A percentile compares a stretch with the other conserved stretches of the same genome.
Evolutionary conservation across 2,888 invertebrate genomes (phyloP).

Genomic region (Schizotus pectinicornis): DNA sequence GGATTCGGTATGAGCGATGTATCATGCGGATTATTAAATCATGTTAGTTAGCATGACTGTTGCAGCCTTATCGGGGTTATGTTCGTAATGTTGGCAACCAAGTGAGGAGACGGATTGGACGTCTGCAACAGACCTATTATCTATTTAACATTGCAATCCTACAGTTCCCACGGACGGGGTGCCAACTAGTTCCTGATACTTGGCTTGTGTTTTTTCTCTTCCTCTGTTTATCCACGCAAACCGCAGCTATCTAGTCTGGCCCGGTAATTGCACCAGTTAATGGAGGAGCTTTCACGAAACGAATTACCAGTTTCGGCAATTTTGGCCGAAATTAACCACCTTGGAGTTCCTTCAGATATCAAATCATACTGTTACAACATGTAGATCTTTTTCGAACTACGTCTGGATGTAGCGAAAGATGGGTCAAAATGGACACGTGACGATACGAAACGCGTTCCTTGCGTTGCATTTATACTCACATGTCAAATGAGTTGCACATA

Average conservation of each 20-base stretch:
- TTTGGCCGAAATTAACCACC: too few relatives aligned
- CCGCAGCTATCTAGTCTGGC: constrained; percentile 20
- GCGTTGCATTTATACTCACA: too few relatives aligned
- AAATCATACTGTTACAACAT: too few relatives aligned
- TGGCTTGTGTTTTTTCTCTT: constrained; percentile 36
- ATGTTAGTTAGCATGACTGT: constrained; percentile 41
- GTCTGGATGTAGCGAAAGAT: too few relatives aligned
- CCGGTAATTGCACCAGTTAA: constrained; percentile 20
- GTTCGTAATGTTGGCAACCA: too few relatives aligned
- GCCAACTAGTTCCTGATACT: constrained; percentile 51
- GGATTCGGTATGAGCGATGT: constrained; percentile 32
- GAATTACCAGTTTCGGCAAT: too few relatives aligned
- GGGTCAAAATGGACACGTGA: too few relatives aligned
- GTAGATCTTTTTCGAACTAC: too few relatives aligned
- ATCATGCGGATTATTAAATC: constrained; percentile 44
- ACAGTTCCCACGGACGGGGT: constrained; percentile 46
- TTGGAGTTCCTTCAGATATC: too few relatives aligned
- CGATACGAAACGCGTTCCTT: too few relatives aligned
- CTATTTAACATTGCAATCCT: constrained; percentile 38
- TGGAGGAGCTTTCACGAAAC: constrained; percentile 13
- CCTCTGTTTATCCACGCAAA: constrained; percentile 15
- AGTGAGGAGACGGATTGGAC: constrained; percentile 8
- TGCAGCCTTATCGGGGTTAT: constrained; percentile 20
- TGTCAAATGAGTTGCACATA: too few relatives aligned
- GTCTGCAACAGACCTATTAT: constrained; percentile 28